Base-by-base conservation (phyloP, 2,888 invertebrate genomes). In the Caenorhabditis plicata region DNA sequence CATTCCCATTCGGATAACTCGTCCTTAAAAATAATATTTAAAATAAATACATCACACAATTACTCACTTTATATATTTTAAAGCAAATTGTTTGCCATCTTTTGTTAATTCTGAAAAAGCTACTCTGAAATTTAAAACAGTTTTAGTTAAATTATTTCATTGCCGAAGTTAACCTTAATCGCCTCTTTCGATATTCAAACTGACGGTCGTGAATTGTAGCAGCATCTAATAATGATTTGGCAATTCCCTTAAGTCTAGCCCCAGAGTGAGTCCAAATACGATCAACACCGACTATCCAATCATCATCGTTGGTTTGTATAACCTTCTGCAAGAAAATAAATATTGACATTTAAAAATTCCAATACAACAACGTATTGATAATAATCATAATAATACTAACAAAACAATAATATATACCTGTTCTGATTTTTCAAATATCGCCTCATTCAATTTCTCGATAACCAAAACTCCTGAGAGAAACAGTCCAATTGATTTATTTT, bases 221-320 rank as follows among this genome's bases (percentile, higher is more conserved):
- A 0, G 52, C 44, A 33, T 58, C 58, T 13, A 58, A 29, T n/a
- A 58, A 36, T 7, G 40, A 15, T 15, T 11, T 17, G 0, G 52
- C 58, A 11, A 52, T 32, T 17, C 40, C 31, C 1, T 17, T 29
- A 7, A 15, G 36, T 7, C 58, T 38, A 9, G 22, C 19, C 1
- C 8, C 32, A n/a, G 46, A 36, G 26, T 44, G 35, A n/a, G 44
- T 48, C 52, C 52, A 58, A 4, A 58, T 44, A 5, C 58, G 48
- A 48, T 58, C 58, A 4, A 58, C 48, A 2, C 52, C 58, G 4
- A 52, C 52, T 2, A 58, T 58, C 58, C 58, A 58, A 41, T 58
- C 58, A 17, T 48, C 32, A 7, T 27, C 42, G 0, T 23, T 5
- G 8, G 8, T n/a, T 20, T 33, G 13, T 26, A 20, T 27, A 13